Conservation (phyloP, 1,140 invertebrate species). For the Pomacea maculata region DNA sequence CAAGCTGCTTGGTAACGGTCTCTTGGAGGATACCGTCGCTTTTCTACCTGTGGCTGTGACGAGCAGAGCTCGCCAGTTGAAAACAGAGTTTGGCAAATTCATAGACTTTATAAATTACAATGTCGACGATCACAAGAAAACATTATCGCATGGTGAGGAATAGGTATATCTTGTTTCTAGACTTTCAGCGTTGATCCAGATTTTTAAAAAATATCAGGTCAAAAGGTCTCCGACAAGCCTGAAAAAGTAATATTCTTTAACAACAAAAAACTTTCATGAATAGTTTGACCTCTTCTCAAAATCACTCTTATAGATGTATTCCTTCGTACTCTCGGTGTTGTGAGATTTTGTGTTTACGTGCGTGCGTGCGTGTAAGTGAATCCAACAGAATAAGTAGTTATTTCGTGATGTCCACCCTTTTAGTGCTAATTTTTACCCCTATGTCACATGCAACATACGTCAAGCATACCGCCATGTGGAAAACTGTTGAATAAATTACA, state of each 20-base stretch:
- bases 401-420: background rate
- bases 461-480: background rate
- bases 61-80: no score
- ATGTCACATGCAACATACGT: background rate
- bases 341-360: background rate
- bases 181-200: background rate
- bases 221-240: background rate
- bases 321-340: background rate
- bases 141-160: background rate
- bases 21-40: no score
- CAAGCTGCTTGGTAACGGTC: no score
- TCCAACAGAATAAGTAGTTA: background rate
- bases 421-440: background rate
- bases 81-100: background rate
- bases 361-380: background rate
- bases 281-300: background rate
- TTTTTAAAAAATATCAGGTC: no score
- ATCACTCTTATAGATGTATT: background rate
- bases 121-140: background rate
- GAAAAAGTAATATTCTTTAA: background rate
- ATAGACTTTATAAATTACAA: background rate
- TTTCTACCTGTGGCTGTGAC: no score
- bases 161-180: no score
- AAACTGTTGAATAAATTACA: background rate
- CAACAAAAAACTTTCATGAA: background rate